Evolutionary conservation across 2,113 vertebrate genomes (phyloP).

Genomic region (Festucalex cinctus): DNA sequence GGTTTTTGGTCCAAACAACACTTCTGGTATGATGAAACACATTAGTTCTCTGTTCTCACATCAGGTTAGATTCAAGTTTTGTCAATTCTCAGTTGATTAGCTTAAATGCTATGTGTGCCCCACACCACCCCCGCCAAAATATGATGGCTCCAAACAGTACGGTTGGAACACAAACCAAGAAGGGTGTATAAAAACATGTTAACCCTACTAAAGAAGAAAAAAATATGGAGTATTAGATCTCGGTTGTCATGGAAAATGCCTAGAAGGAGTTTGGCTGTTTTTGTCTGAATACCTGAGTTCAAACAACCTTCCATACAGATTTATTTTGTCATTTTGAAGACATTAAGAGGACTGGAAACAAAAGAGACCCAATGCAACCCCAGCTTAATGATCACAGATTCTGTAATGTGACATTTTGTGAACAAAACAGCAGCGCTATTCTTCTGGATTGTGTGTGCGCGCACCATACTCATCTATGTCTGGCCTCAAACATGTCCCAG

Average conservation of each 20-base stretch:
- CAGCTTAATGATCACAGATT: not conserved
- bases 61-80: conserved; percentile 37
- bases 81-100: conserved; percentile 43
- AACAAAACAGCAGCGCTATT: not conserved
- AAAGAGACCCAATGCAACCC: not conserved
- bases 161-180: conserved; percentile 46
- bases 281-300: conserved; percentile 56
- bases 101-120: conserved; percentile 11
- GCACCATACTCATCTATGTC: not conserved
- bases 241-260: conserved; percentile 62
- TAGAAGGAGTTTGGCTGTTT: conserved; percentile 54
- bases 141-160: conserved; percentile 50
- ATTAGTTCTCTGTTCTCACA: conserved; percentile 43
- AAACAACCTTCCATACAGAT: conserved; percentile 49
- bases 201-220: conserved; percentile 36
- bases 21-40: conserved; percentile 56
- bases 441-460: not conserved
- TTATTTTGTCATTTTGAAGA: conserved; percentile 26
- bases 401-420: not conserved
- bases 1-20: conserved; percentile 28
- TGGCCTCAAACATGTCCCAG: conserved; percentile 3
- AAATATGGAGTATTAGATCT: conserved; percentile 48
- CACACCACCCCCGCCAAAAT: not conserved
- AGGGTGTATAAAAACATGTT: conserved; percentile 59
- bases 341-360: conserved; percentile 22